These are phyloP conservation scores for Halcyon malimbica DNA, from an alignment of 2,113 vertebrate genomes.

Conservation along the genomic window DNA sequence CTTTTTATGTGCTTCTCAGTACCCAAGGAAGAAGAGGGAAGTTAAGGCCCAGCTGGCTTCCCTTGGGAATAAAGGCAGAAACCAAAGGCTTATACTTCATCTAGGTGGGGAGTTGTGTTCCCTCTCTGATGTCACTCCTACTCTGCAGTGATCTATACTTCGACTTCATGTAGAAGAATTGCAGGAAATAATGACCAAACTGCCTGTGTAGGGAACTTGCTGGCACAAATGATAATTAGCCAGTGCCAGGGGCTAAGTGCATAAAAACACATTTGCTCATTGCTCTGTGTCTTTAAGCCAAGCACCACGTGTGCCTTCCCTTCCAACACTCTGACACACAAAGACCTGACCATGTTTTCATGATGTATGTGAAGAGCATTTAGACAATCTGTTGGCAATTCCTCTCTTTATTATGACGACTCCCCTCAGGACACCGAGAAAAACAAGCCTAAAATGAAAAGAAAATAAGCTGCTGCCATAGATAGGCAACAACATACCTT, in stretches of 20 bases:
- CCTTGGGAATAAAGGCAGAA: not conserved
- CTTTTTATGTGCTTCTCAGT: not conserved
- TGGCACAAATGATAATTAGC: constrained; percentile 23
- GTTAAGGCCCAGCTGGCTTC: not conserved
- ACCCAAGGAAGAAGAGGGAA: not conserved
- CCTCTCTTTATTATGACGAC: constrained; percentile 35
- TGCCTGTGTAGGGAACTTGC: not conserved
- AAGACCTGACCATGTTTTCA: constrained; percentile 58
- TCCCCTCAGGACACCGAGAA: not conserved
- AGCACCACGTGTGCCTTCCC: constrained; percentile 41
- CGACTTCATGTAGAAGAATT: not conserved
- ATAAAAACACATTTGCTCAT: constrained; percentile 34
- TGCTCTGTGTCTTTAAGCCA: constrained; percentile 26
- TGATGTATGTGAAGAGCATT: constrained; percentile 35
- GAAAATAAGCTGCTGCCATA: constrained; percentile 9
- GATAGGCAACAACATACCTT: not conserved
- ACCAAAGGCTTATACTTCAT: not conserved
- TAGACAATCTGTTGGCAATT: constrained; percentile 46
- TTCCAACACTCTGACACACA: constrained; percentile 21
- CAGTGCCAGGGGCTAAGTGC: not conserved
- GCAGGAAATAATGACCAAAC: constrained; percentile 32
- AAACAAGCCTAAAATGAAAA: constrained; percentile 33
- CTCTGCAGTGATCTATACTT: not conserved
- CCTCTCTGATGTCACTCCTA: not conserved
- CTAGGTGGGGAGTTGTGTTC: not conserved